Percentiles rank a stretch among this genome's conserved stretches.
Conservation (phyloP, 2,113 vertebrate species). For the Puma concolor region DNA sequence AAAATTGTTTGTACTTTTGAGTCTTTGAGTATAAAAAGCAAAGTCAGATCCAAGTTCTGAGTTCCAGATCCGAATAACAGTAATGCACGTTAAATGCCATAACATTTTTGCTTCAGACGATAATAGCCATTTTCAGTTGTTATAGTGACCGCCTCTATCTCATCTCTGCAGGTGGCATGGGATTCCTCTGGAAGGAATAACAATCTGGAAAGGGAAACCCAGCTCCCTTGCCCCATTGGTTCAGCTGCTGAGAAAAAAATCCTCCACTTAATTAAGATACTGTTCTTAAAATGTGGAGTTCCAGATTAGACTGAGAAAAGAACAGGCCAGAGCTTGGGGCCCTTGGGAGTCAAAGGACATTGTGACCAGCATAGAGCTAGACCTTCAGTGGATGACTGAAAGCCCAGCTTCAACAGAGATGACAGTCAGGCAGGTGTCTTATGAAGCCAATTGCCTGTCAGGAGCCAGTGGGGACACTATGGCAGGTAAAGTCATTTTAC, state of each 20-base stretch:
- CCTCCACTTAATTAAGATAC: neutral
- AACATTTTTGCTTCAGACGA: neutral
- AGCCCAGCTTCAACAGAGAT: neutral
- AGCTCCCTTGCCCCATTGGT: neutral
- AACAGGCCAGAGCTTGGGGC: neutral
- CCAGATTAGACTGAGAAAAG: neutral
- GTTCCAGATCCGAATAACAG: neutral
- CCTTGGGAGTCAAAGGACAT: fast-evolving
- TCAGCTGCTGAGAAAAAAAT: neutral
- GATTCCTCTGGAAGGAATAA: conserved; percentile 5
- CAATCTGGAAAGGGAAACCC: neutral
- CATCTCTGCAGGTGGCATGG: neutral
- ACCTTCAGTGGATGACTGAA: neutral
- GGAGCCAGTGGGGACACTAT: fast-evolving
- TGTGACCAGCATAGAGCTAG: neutral
- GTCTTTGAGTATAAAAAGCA: conserved; percentile 24
- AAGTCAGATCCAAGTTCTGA: neutral
- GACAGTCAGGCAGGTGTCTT: neutral
- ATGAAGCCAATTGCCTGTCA: neutral
- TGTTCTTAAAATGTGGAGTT: neutral
- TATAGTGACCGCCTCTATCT: neutral
- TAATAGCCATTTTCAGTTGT: neutral
- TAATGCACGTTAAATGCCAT: neutral
- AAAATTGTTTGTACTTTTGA: neutral
- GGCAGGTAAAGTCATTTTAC: too few relatives aligned